Conservation (phyloP, 1,140 invertebrate genomes). For the Telenomus remus region DNA sequence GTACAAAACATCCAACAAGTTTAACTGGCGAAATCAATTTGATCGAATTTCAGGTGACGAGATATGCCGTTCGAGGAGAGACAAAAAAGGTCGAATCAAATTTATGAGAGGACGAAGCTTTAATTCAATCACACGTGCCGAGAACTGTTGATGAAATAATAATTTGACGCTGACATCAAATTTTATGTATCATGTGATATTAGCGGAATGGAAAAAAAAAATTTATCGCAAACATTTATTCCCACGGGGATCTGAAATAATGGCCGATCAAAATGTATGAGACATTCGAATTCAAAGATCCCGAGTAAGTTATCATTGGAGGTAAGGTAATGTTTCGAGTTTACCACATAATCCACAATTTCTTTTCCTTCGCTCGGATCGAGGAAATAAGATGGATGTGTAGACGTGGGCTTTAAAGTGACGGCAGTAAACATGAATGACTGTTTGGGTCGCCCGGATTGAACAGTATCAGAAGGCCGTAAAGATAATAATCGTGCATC, state of each 20-base stretch:
- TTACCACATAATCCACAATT: constrained; percentile 34
- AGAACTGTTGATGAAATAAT: constrained; percentile 7
- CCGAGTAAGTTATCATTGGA: constrained; percentile 41
- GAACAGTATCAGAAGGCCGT: constrained; percentile 45
- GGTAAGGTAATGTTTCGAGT: constrained; percentile 26
- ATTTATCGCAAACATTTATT: constrained; percentile 1
- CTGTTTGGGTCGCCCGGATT: constrained; percentile 27
- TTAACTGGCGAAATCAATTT: constrained; percentile 29
- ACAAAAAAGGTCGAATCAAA: constrained; percentile 8
- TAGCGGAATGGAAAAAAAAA: too few relatives aligned
- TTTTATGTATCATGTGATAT: too few relatives aligned
- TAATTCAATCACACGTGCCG: background rate
- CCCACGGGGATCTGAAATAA: constrained; percentile 24
- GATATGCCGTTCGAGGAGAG: background rate
- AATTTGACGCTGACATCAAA: constrained; percentile 8
- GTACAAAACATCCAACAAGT: constrained; percentile 10
- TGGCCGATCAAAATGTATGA: constrained; percentile 42
- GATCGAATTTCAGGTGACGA: constrained; percentile 9
- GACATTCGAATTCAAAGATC: constrained; percentile 44
- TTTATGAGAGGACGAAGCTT: too few relatives aligned
- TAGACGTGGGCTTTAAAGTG: constrained; percentile 43
- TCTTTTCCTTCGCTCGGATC: constrained; percentile 19
- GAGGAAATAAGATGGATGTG: constrained; percentile 42
- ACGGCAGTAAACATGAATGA: constrained; percentile 52
- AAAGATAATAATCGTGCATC: constrained; percentile 56